Conservation (phyloP, 2,113 vertebrate species). For the Halichoerus grypus region DNA sequence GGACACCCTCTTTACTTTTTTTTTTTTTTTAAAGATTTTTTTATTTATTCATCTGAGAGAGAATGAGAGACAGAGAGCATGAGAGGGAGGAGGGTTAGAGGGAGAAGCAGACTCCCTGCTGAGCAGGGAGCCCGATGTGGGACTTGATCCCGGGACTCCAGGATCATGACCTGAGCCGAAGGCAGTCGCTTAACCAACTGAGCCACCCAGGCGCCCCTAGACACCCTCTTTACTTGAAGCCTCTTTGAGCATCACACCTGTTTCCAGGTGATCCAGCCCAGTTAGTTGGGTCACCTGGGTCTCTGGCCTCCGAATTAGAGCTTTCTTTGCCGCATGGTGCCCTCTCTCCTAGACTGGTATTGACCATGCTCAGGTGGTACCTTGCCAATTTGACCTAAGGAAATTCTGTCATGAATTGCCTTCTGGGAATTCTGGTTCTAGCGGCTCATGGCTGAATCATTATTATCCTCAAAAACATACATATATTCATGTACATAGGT, state of each 20-base stretch:
- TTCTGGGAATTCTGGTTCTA: not conserved
- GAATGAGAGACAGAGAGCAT: too few relatives aligned
- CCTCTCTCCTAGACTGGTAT: not conserved
- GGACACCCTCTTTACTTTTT: not conserved
- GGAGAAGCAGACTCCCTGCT: too few relatives aligned
- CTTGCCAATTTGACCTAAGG: not conserved
- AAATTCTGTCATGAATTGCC: not conserved
- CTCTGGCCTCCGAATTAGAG: not conserved
- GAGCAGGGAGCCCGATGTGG: too few relatives aligned
- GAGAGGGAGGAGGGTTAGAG: too few relatives aligned
- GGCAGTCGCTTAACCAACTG: too few relatives aligned
- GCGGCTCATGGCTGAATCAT: not conserved
- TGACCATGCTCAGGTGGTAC: not conserved
- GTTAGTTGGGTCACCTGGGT: not conserved
- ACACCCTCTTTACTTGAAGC: not conserved
- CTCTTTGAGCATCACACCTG: not conserved
- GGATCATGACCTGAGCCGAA: too few relatives aligned
- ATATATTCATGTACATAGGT: not conserved
- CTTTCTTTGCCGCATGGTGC: not conserved
- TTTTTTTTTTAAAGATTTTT: too few relatives aligned
- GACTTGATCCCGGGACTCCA: too few relatives aligned
- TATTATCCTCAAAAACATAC: not conserved
- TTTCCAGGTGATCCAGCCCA: not conserved
- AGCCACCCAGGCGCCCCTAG: too few relatives aligned
- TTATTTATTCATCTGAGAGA: too few relatives aligned